Percentiles rank a stretch among this genome's conserved stretches.
phyloP scores from a whole-genome alignment of 2,113 vertebrate genomes.

The Danio rerio region DNA sequence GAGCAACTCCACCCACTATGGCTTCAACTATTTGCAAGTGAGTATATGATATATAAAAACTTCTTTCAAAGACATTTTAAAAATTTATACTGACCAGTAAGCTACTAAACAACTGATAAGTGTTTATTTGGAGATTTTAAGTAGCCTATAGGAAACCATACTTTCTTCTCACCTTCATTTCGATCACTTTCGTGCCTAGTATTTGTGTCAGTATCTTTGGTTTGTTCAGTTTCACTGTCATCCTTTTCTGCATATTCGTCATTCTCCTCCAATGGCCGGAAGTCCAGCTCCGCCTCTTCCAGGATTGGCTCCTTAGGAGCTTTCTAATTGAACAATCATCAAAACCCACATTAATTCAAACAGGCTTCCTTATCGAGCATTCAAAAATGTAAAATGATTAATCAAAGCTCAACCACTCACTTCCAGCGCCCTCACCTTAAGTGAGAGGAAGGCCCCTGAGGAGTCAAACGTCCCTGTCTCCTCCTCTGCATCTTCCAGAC shows the following conservation, averaged over 20 bases:
- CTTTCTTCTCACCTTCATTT: slow-evolving; percentile 1
- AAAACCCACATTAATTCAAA: not conserved
- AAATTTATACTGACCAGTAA: no score
- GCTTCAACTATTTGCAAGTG: no score
- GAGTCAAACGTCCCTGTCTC: slow-evolving; percentile 98
- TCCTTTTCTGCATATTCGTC: slow-evolving; percentile 89
- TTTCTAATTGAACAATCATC: slow-evolving; percentile 77
- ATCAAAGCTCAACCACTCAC: slow-evolving; percentile 4
- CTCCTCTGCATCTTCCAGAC: slow-evolving; percentile 95
- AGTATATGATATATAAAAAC: no score
- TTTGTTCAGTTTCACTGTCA: slow-evolving; percentile 83
- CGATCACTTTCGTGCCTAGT: slow-evolving; percentile 77
- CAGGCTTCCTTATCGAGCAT: not conserved
- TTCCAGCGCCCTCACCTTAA: slow-evolving; percentile 81
- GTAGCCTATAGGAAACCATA: not conserved
- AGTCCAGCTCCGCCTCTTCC: slow-evolving; percentile 96
- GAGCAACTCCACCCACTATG: no score
- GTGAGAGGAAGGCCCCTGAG: slow-evolving; percentile 93
- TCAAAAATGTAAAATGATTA: not conserved
- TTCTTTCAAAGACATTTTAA: no score
- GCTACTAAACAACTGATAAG: no score
- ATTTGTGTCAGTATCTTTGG: slow-evolving; percentile 86
- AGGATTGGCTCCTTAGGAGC: slow-evolving; percentile 94
- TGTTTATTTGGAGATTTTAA: not conserved
- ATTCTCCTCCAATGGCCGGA: slow-evolving; percentile 88